phyloP scores from a whole-genome alignment of 1,140 invertebrate genomes.

The Palaemon carinicauda region DNA sequence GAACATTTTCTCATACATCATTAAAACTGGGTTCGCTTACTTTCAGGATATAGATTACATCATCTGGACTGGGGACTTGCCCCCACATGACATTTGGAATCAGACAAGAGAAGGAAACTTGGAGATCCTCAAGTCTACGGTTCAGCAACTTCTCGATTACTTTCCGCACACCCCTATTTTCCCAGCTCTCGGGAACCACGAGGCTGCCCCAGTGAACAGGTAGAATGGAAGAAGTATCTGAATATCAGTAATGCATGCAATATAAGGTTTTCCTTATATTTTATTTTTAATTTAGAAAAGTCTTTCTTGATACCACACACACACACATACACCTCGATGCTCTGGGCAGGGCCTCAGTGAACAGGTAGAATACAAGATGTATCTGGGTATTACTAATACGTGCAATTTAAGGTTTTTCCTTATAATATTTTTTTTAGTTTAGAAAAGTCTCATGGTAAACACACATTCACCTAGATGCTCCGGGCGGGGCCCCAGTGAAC shows the following conservation, averaged over 20 bases:
- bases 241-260: neutral
- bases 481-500: no score
- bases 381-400: no score
- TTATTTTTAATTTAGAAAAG: conserved; percentile 68
- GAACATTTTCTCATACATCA: no score
- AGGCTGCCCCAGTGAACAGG: conserved; percentile 92
- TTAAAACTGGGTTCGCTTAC: neutral
- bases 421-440: no score
- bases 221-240: neutral
- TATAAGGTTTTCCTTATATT: neutral
- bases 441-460: no score
- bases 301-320: no score
- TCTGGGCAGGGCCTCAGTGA: no score
- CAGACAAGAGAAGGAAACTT: conserved; percentile 90
- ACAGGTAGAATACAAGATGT: no score
- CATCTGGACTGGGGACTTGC: conserved; percentile 97
- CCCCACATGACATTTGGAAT: conserved; percentile 97
- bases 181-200: conserved; percentile 94
- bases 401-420: no score
- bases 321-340: no score
- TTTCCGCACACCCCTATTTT: conserved; percentile 93
- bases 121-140: conserved; percentile 83
- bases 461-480: no score
- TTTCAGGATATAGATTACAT: conserved; percentile 94
- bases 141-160: conserved; percentile 82